Evolutionary conservation across 2,797 vertebrate genomes (phyloP), one percentile per base, ranked within the genome.

Genomic region (Urosaurus nigricauda): DNA sequence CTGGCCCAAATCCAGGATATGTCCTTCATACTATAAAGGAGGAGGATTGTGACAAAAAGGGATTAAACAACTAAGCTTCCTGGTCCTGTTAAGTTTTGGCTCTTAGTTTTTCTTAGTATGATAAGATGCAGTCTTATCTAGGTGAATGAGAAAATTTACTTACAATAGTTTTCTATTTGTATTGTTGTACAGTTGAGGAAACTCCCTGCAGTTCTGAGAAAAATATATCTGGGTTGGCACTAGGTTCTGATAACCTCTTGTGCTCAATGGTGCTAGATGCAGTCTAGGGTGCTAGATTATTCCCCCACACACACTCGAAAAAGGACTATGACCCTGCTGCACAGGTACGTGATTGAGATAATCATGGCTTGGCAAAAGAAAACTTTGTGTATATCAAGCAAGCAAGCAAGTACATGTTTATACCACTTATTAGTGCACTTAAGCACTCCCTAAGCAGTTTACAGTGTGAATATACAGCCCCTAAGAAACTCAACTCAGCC

Each of bases 1-100:
- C 94, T 19, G 95, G 58, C 80, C 78, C 93, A 91, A 32, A 87
- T 73, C 80, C 3, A 17, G 70, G 82, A 68, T 82, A 84, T 3
- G 17, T 47, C 37, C 43, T 16, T 51, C 13, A 47, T 79, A n/a
- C n/a, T 53, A 13, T 75, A 37, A n/a, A 73, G 78, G 24, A 74
- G 11, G 21, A 32, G n/a, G 4, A 63, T 43, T 21, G 24, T 51
- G 29, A 32, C 26, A 60, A n/a, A n/a, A n/a, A 60, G 63, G 19
- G 43, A 60, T 19, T 60, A 80, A 19, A 32, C 14, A 19, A 51
- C 2, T 8, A 13, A 43, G 0, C 5, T 63, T 56, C 9, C 17
- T 35, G 11, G 24, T 1, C 2, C n/a, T 51, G 2, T 84, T 86
- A 26, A 5, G 56, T 74, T 71, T 47, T 40, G 24, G 13, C 16